Base-by-base conservation (phyloP, 2,113 vertebrate species). In the Manacus vitellinus region DNA sequence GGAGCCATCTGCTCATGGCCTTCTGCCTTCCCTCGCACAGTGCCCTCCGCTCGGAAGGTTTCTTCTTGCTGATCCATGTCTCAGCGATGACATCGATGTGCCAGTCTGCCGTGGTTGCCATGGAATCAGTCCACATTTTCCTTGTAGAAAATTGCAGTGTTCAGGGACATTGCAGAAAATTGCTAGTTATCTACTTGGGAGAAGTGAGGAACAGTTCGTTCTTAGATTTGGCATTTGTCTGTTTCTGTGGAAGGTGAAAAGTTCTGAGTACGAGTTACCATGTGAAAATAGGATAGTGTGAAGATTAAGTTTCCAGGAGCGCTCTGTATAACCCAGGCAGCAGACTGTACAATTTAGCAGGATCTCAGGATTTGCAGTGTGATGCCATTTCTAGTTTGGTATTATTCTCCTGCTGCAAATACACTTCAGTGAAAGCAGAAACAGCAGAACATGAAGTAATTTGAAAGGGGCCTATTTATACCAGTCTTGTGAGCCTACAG, bases 161-260 rank as follows among this genome's bases (percentile, higher is more conserved):
- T 93, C 88, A 4, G 89, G 89, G 85, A 92, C 88, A 67, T 56
- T 76, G 92, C 75, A 96, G 95, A 94, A 96, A 96, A 96, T 94
- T 96, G 93, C 85, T 96, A 56, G 92, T 70, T 95, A 79, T 82
- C 81, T 82, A 6, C 87, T 88, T 33, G 77, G 62, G 81, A 41
- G 72, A 88, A 95, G 59, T 31, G 62, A 89, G 51, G 85, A 96
- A 93, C 94, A 79, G 28, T 12, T 93, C 4, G 17, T 96, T 89
- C 92, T 90, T 67, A 56, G 59, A 74, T 88, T 47, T 83, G 78
- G 71, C 55, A 67, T 93, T 90, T 88, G 71, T 46, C 51, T 88
- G 78, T 66, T 94, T 88, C 72, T 80, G 59, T 63, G 68, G 80
- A 85, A 83, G 67, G 46, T 78, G 89, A 91, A 73, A 84, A 91